Evolutionary conservation across 30 jellyfish, hydroid and myxozoan species (phyloP).

Genomic region (Pelagia noctiluca): DNA sequence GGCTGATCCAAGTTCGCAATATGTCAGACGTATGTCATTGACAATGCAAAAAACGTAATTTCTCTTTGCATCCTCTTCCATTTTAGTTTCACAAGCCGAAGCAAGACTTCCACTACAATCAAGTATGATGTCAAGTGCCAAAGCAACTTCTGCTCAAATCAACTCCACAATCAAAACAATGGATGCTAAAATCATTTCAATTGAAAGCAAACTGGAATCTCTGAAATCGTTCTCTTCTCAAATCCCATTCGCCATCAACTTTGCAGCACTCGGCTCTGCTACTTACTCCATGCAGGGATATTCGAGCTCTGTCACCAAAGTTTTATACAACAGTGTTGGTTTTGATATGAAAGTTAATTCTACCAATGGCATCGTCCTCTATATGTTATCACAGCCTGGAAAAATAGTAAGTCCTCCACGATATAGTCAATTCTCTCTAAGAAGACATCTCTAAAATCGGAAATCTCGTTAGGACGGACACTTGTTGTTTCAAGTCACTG

Average conservation of each 20-base stretch:
- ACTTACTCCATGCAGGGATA: constrained; percentile 63
- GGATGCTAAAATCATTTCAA: constrained; percentile 23
- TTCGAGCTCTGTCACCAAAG: constrained; percentile 33
- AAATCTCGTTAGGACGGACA: no score
- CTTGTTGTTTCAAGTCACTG: no score
- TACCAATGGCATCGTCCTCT: constrained; percentile 79
- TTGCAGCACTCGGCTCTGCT: constrained; percentile 48
- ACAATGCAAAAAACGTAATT: no score
- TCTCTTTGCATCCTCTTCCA: not conserved
- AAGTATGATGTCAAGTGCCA: constrained; percentile 50
- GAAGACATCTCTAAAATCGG: no score
- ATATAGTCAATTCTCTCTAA: no score
- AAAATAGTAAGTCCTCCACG: constrained; percentile 34
- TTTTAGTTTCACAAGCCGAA: constrained; percentile 82
- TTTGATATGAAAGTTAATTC: constrained; percentile 78
- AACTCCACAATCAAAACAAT: constrained; percentile 39
- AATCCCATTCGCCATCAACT: constrained; percentile 86
- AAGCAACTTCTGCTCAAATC: constrained; percentile 24
- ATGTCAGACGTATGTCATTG: no score
- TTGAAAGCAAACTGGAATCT: constrained; percentile 62
- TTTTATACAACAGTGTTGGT: constrained; percentile 56
- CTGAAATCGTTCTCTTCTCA: constrained; percentile 61
- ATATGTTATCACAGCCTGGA: constrained; percentile 76
- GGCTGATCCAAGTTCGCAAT: no score
- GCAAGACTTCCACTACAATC: constrained; percentile 63